Base-by-base conservation (phyloP, 2,888 invertebrate species). In the Euplexia lucipara region DNA sequence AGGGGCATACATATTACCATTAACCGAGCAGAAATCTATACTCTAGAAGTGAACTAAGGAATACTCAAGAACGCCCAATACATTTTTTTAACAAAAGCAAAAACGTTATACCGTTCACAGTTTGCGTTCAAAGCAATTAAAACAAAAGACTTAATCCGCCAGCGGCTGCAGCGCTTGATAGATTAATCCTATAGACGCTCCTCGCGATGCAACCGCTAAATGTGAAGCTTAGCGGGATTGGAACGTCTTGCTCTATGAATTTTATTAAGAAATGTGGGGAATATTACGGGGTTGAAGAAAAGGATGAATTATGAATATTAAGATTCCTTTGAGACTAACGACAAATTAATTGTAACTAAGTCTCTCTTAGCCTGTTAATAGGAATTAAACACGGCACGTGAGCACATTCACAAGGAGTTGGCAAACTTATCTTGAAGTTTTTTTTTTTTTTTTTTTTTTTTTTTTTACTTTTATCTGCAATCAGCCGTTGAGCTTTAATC, bases 151-250 rank as follows among this genome's bases (percentile, higher is more conserved):
- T 37, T 62, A 68, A 62, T 62, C 70, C 51, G 3, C 26, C 75
- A 68, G 44, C 37, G 18, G 41, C 75, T 75, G 75, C 79, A 75
- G 69, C 61, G n/a, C 51, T 68, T 62, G 69, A 75, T 75, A 75
- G 26, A 62, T 79, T 79, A 75, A 75, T 75, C 47, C 58, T 44
- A 35, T 56, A 56, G 57, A 75, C 22, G 75, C 45, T 44, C 22
- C 18, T 18, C 41, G 62, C 62, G 56, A 22, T 75, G 75, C 75
- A 75, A 61, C 75, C 32, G 57, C 68, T 78, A 53, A 60, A 51
- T 56, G 64, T 57, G 37, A n/a, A 44, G 52, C 51, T 73, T 56
- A 66, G 45, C 35, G 32, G 35, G 44, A 48, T 68, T 37, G 52
- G n/a, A 37, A n/a, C 44, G 39, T 72, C 74, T 64, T 41, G 8